phyloP scores from a whole-genome alignment of 2,797 vertebrate species.

The Crypturellus tataupa region DNA sequence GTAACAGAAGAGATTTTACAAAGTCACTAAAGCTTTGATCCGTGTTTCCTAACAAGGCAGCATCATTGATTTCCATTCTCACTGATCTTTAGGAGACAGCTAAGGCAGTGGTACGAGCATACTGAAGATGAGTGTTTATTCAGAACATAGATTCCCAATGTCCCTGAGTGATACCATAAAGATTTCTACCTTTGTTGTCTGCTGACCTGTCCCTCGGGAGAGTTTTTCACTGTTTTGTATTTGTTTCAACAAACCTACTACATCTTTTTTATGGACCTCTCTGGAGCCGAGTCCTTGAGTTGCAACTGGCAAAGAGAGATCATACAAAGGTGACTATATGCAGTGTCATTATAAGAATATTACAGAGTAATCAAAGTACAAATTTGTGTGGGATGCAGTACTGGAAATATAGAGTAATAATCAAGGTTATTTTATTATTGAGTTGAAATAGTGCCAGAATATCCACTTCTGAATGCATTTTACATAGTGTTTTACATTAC shows the following conservation, averaged over 20 bases:
- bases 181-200: slow-evolving; percentile 44
- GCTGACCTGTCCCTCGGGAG: neutral
- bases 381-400: neutral
- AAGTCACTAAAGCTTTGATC: slow-evolving; percentile 64
- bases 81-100: slow-evolving; percentile 58
- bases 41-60: slow-evolving; percentile 67
- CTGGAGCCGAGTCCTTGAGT: neutral
- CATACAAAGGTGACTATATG: neutral
- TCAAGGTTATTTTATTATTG: neutral
- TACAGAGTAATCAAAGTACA: neutral
- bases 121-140: slow-evolving; percentile 50
- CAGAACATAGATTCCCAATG: slow-evolving; percentile 17
- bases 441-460: neutral
- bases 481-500: neutral
- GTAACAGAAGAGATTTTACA: slow-evolving; percentile 61
- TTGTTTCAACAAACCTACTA: slow-evolving; percentile 42
- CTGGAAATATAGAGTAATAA: neutral
- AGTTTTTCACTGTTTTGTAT: slow-evolving; percentile 22
- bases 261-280: slow-evolving; percentile 19
- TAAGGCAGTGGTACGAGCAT: slow-evolving; percentile 46
- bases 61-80: slow-evolving; percentile 71
- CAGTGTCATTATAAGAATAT: neutral
- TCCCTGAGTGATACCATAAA: slow-evolving; percentile 10
- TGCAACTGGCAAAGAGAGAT: neutral
- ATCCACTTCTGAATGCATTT: neutral